A percentile compares a stretch with the other conserved stretches of the same genome.
These are phyloP conservation scores for Oncorhynchus nerka DNA, from an alignment of 2,113 vertebrate species.

Conservation along the genomic window DNA sequence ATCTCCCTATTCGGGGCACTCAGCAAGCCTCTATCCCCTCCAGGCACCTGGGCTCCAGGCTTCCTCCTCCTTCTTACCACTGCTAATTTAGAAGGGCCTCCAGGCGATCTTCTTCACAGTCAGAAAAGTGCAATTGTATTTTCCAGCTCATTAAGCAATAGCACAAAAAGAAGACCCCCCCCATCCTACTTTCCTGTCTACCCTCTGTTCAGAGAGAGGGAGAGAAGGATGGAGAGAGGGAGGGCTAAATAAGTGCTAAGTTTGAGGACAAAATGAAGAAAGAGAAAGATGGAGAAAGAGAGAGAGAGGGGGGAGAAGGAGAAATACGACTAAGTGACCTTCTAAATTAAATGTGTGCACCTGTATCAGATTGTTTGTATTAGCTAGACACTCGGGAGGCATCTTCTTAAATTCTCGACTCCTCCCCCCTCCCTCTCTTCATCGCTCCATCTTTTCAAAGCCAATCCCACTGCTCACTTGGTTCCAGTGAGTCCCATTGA, in stretches of 20 bases:
- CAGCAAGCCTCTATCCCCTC: constrained; percentile 74
- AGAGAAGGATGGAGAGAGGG: neutral
- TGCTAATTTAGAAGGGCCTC: constrained; percentile 77
- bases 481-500: constrained; percentile 61
- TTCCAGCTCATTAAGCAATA: constrained; percentile 80
- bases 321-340: constrained; percentile 30
- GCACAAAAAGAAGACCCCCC: constrained; percentile 52
- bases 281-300: neutral
- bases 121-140: constrained; percentile 77
- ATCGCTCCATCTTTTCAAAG: constrained; percentile 55
- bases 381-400: constrained; percentile 10
- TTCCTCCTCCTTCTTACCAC: constrained; percentile 59
- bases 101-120: constrained; percentile 79
- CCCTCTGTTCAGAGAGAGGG: constrained; percentile 17
- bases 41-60: constrained; percentile 32
- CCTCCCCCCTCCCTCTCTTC: constrained; percentile 26
- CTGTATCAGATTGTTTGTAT: constrained; percentile 53
- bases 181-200: constrained; percentile 53
- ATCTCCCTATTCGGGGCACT: constrained; percentile 61
- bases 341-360: constrained; percentile 48
- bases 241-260: neutral
- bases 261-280: no score
- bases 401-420: constrained; percentile 8
- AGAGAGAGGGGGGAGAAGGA: neutral
- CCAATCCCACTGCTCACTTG: constrained; percentile 64